Conservation (phyloP, 2,888 invertebrate genomes). For the Drosophila anomelani region DNA sequence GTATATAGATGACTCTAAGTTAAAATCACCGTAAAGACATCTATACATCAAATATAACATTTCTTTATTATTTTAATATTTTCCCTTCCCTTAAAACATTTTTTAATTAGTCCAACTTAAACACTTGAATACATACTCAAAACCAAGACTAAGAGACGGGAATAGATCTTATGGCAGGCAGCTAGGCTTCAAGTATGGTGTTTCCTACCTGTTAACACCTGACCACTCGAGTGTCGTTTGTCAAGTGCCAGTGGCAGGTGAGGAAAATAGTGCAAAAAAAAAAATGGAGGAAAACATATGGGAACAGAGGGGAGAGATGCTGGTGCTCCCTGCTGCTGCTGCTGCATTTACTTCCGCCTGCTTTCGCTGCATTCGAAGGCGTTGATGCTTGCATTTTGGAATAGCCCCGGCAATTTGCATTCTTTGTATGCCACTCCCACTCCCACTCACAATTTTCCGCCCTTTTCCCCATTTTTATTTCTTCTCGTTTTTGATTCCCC, state of each 20-base stretch:
- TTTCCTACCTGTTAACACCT: conserved; percentile 20
- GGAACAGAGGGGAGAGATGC: conserved; percentile 3
- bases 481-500: background rate
- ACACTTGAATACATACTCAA: background rate
- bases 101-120: background rate
- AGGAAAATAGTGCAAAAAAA: background rate
- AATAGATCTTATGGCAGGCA: background rate
- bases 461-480: background rate
- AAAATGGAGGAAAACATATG: conserved; percentile 4
- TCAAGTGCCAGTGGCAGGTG: conserved; percentile 15
- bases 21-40: no score
- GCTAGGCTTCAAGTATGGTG: conserved; percentile 3
- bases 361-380: conserved; percentile 46
- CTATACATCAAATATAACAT: no score
- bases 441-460: background rate
- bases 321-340: background rate
- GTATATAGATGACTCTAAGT: no score
- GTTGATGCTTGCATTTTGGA: conserved; percentile 41
- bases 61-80: background rate
- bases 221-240: conserved; percentile 31
- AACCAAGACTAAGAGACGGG: background rate
- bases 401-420: conserved; percentile 35
- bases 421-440: conserved; percentile 26
- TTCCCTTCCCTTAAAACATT: background rate
- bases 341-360: conserved; percentile 51